A percentile compares a stretch with the other conserved stretches of the same genome.
Conservation (phyloP, 2,797 vertebrate genomes). For the Hapalemur alaotrensis region DNA sequence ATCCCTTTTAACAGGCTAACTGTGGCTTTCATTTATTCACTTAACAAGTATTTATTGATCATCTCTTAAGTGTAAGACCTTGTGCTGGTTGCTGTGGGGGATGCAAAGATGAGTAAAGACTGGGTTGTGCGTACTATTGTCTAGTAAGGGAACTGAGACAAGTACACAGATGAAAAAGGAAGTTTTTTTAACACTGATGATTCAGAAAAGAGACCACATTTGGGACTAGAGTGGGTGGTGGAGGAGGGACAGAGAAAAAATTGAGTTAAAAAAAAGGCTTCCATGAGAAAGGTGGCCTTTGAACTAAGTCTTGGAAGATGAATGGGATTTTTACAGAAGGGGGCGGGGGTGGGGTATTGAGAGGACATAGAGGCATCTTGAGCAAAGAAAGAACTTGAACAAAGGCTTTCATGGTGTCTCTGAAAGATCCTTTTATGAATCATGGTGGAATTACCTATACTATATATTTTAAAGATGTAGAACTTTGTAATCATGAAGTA, state of each 20-base stretch:
- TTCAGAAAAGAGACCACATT: constrained; percentile 4
- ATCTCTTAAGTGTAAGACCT: not conserved
- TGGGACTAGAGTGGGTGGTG: not conserved
- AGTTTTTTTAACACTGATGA: not conserved
- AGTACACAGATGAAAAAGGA: not conserved
- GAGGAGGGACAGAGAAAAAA: constrained; percentile 38
- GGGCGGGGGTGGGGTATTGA: constrained; percentile 42
- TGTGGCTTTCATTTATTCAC: constrained; percentile 32
- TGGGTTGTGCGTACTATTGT: not conserved
- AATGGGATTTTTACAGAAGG: constrained; percentile 57
- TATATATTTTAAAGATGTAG: constrained; percentile 47
- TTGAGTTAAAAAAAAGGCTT: constrained; percentile 39
- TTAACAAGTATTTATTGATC: constrained; percentile 21
- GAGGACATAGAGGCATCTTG: constrained; percentile 35
- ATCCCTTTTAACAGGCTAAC: not conserved
- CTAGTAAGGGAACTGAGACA: not conserved
- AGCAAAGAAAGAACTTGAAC: constrained; percentile 55
- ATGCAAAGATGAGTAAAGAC: not conserved
- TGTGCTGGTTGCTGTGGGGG: not conserved
- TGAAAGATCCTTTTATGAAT: constrained; percentile 58
- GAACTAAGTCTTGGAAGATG: constrained; percentile 65
- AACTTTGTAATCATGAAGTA: constrained; percentile 2
- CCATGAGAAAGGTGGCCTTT: constrained; percentile 62
- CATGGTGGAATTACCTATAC: constrained; percentile 49
- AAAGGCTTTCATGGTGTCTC: constrained; percentile 55